Conservation (phyloP, 1,140 invertebrate species). For the Tetramorium simillimum region DNA sequence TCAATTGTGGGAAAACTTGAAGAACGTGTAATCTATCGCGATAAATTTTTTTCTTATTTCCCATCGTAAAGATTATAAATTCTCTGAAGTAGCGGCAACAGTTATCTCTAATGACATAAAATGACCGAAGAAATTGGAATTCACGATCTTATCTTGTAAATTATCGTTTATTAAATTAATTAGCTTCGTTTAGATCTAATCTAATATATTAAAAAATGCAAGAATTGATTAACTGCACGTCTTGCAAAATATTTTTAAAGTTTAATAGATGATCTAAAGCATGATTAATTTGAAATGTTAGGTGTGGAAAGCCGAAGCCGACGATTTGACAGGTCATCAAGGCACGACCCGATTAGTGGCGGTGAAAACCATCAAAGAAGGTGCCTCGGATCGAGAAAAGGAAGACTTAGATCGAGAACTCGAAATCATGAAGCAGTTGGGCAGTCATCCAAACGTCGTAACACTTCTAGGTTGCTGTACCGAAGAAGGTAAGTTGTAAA, state of each 20-base stretch:
- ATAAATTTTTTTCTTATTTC: neutral
- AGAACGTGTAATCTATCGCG: neutral
- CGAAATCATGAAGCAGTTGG: conserved; percentile 94
- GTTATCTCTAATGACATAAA: neutral
- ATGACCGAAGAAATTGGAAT: neutral
- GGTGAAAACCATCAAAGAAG: conserved; percentile 92
- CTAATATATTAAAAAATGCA: neutral
- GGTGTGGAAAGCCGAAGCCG: conserved; percentile 94
- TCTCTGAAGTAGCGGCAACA: neutral
- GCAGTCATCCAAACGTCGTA: conserved; percentile 94
- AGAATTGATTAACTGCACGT: conserved; percentile 4
- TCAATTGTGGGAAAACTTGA: conserved; percentile 7
- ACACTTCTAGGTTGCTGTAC: conserved; percentile 94
- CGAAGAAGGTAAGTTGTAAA: conserved; percentile 88
- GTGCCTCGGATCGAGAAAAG: conserved; percentile 90
- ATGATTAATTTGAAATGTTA: conserved; percentile 72
- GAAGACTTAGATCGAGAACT: conserved; percentile 92
- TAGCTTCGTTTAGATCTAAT: neutral
- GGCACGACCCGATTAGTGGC: conserved; percentile 92
- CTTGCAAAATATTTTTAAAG: neutral
- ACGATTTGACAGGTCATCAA: conserved; percentile 91
- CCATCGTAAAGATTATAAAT: neutral
- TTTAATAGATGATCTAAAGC: neutral
- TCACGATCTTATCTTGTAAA: neutral
- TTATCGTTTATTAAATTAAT: neutral